Base-by-base conservation (phyloP, 2,888 invertebrate genomes). In the Papilio gigon region DNA sequence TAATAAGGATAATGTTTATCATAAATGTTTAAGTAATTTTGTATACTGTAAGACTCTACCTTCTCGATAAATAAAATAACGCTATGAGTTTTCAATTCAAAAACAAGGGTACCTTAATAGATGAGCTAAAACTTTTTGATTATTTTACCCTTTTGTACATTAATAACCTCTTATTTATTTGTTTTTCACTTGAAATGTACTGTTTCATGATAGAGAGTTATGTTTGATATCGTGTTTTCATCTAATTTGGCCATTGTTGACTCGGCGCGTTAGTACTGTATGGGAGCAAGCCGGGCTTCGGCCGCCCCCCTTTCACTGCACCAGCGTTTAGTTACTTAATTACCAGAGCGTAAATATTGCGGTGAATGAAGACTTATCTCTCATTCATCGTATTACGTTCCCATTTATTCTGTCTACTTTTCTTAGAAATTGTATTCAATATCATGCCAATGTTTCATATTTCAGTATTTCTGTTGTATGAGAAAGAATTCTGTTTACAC, bases 321-420 rank as follows among this genome's bases (percentile, higher is more conserved):
- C 25, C 35, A 44, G 33, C 58, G n/a, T 63, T 68, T 68, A 22
- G 63, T 68, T 68, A 58, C 67, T 67, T 67, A 63, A 63, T 67
- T 63, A 68, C 63, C 63, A 63, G 67, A 68, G 67, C 67, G 67
- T 68, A 63, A 68, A 63, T 27, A 56, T 60, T 58, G 44, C 63
- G 44, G 56, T 63, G 63, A 68, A 68, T 68, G 33, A 62, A 56
- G 56, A 61, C 5, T 56, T 67, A 68, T 68, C 67, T 63, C 42
- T 33, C 56, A 56, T 67, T 67, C 67, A 67, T 20, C 56, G 63
- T 58, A 20, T 66, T 56, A 53, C 58, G 25, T 63, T 63, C 33
- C 27, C 53, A 27, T 58, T 63, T 44, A 56, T 63, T 33, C 17
- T 58, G 17, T n/a, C 4, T 14, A 27, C 17, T 40, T 62, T 67